Evolutionary conservation across 2,888 invertebrate species (phyloP), one percentile per base, ranked within the genome.

Genomic region (Ochlodes sylvanus): DNA sequence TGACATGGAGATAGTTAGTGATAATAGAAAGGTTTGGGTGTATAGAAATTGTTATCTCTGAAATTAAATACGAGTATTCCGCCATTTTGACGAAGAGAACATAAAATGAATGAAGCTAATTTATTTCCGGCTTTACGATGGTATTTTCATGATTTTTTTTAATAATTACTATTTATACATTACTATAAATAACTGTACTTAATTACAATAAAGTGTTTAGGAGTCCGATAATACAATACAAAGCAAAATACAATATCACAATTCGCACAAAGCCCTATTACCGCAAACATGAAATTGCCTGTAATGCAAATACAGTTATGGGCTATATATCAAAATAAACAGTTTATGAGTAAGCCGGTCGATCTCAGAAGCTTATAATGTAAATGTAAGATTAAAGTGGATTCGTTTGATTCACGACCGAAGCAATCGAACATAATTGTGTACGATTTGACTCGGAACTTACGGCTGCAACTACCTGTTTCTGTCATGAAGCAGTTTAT

Each of bases 351-450:
- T 47, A 17, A 44, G 44, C n/a, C 32, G 44, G 47, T 63, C 42
- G 56, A 69, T 71, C 60, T 62, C 62, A 50, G 57, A 58, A 66
- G 68, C 61, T 60, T 47, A 61, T 60, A 47, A 61, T 68, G 58
- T 70, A 67, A 61, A 58, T 69, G 55, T 50, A 65, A 62, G 68
- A 50, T 70, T 71, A 70, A 71, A 72, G 62, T 69, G 63, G 61
- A 72, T 67, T 68, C 68, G 50, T 69, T 69, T 62, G 70, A 68
- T 70, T 71, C 60, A 57, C 44, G 56, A 52, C 55, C 68, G 54
- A 21, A 62, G 61, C 41, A 19, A 63, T 56, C 38, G 55, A 68
- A 64, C 58, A 52, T 62, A 61, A 54, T 56, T 47, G 61, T 52
- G 44, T 50, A 19, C 50, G 50, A 50, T 50, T 47, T 17, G 47